Conservation (phyloP, 2,113 vertebrate species). For the Collichthys lucidus region DNA sequence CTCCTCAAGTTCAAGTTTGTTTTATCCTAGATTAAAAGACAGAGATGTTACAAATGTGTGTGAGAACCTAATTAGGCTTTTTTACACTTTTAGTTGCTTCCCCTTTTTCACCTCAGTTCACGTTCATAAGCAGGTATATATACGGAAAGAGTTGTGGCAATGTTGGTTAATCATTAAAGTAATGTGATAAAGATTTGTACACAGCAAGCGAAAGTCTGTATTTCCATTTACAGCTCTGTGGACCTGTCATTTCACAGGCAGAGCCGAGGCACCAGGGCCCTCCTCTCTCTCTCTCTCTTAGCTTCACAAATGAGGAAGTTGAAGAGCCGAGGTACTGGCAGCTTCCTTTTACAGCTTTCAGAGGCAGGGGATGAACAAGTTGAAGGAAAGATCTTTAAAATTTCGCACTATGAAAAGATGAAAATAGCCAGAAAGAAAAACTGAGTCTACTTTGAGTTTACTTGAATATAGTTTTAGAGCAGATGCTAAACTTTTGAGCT, state of each 20-base stretch:
- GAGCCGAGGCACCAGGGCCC: constrained; percentile 53
- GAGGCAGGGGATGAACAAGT: constrained; percentile 71
- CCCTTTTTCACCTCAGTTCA: too few species aligned
- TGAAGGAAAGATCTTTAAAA: constrained; percentile 50
- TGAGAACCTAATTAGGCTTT: neutral
- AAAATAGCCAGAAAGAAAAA: constrained; percentile 48
- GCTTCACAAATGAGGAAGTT: constrained; percentile 86
- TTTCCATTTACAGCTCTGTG: constrained; percentile 52
- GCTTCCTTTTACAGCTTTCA: constrained; percentile 84
- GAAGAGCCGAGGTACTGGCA: constrained; percentile 70
- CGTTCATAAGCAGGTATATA: too few species aligned
- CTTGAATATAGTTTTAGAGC: constrained; percentile 39
- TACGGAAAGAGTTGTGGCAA: too few species aligned
- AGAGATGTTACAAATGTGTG: neutral
- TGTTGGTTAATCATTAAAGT: constrained; percentile 58
- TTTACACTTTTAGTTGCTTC: neutral
- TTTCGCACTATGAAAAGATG: constrained; percentile 42
- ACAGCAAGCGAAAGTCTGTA: constrained; percentile 29
- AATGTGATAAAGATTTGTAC: constrained; percentile 18
- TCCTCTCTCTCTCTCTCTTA: constrained; percentile 72
- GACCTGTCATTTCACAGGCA: constrained; percentile 26
- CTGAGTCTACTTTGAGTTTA: constrained; percentile 16
- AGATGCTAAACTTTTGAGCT: constrained; percentile 58
- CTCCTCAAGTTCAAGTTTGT: neutral
- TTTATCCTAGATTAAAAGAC: neutral